phyloP scores from a whole-genome alignment of 2,797 vertebrate species.

The Gymnothorax javanicus region DNA sequence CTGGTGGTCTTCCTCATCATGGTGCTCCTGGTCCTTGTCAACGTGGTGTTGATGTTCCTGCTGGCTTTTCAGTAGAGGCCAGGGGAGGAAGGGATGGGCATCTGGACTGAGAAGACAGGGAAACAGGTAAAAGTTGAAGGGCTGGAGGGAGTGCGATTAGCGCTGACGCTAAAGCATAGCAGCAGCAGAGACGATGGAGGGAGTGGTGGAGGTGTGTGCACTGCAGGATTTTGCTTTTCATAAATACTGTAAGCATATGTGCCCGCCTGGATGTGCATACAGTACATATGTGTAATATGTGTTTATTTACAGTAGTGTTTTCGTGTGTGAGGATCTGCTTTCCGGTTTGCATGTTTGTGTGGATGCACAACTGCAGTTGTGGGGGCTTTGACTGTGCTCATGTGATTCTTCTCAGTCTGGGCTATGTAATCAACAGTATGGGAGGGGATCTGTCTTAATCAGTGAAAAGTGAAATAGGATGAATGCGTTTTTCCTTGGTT shows the following conservation, averaged over 20 bases:
- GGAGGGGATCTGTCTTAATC: background rate
- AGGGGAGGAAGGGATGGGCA: conserved; percentile 53
- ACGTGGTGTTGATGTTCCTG: conserved; percentile 93
- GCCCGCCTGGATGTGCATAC: background rate
- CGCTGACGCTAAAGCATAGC: background rate
- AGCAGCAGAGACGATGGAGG: background rate
- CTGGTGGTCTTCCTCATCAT: conserved; percentile 92
- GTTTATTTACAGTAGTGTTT: background rate
- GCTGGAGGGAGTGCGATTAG: background rate
- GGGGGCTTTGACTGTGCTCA: background rate
- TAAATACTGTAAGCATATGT: background rate
- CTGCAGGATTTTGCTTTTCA: background rate
- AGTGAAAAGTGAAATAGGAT: background rate
- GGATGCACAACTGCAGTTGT: background rate
- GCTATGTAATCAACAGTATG: background rate
- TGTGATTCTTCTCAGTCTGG: background rate
- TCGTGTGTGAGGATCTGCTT: background rate
- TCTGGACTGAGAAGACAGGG: conserved; percentile 60
- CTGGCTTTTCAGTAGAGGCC: conserved; percentile 85
- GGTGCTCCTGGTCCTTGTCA: conserved; percentile 89
- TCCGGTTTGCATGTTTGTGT: background rate
- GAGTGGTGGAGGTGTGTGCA: background rate
- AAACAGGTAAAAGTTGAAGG: conserved; percentile 58
- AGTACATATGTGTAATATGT: background rate
- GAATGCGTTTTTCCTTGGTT: background rate